Evolutionary conservation across 2,797 vertebrate species (phyloP).

Genomic region (Pseudochirops corinnae): DNA sequence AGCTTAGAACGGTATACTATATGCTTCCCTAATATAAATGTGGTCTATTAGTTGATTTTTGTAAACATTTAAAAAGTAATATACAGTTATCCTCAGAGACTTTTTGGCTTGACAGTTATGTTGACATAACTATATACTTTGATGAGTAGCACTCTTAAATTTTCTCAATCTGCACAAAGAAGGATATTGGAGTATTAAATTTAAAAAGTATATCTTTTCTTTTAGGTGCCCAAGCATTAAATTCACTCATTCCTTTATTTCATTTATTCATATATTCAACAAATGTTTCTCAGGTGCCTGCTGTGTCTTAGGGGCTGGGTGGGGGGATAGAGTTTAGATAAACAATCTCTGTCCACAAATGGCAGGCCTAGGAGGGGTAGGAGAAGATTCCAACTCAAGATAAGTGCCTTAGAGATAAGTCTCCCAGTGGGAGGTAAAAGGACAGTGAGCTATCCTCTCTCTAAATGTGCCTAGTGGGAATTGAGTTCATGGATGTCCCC

Average conservation of each 20-base stretch:
- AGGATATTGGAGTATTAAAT: neutral
- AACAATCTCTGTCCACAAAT: neutral
- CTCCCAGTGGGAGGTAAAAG: neutral
- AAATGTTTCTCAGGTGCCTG: neutral
- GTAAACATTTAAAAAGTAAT: conserved; percentile 11
- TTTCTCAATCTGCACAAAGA: neutral
- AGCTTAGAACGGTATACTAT: neutral
- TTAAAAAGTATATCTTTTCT: neutral
- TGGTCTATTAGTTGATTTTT: neutral
- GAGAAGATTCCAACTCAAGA: neutral
- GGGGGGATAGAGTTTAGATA: neutral
- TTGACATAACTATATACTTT: neutral
- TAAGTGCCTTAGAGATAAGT: neutral
- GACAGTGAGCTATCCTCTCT: neutral
- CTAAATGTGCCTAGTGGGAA: neutral
- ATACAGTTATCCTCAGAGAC: conserved; percentile 12
- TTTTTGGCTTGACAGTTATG: conserved; percentile 18
- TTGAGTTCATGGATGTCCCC: neutral
- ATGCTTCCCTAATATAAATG: conserved; percentile 15
- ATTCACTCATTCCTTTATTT: neutral
- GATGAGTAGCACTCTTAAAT: neutral
- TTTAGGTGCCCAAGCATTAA: neutral
- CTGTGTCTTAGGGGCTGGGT: neutral
- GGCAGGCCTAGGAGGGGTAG: neutral
- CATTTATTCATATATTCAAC: neutral